Base-by-base conservation (phyloP, 2,797 vertebrate species). In the Lateolabrax maculatus region DNA sequence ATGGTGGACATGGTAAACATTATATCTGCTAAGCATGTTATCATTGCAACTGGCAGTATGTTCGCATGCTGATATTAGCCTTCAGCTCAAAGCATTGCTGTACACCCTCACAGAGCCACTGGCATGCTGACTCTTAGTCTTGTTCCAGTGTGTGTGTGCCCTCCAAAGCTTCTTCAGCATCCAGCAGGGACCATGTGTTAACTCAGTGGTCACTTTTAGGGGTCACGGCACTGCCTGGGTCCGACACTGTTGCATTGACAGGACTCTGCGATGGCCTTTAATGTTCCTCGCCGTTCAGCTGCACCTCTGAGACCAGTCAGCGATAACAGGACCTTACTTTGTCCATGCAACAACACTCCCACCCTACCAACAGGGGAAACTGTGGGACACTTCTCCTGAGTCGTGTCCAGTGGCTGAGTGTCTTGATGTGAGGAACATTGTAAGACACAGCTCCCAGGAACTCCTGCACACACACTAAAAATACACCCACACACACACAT, bases 341-440 rank as follows among this genome's bases (percentile, higher is more conserved):
- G 36, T 71, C 61, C n/a, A 5, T 34, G 18, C 29, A 61, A 19
- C 52, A 12, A 2, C 5, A 25, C 21, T 44, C 23, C 64, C 37
- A 39, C 41, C 18, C 21, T 57, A 53, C 16, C 56, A 68, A 52
- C 34, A 27, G 16, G 2, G n/a, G 36, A 39, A 44, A 39, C 37
- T 65, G 3, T 74, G 41, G 61, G 31, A 31, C 37, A 49, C 39
- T 75, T 27, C 41, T 48, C 46, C 23, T 4, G 2, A 21, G 25
- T 18, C 7, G 15, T 21, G 34, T 57, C 51, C 27, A 66, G 44
- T 55, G 15, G 4, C 25, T 75, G 48, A 76, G 1, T 25, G 1
- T 67, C 61, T 23, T 12, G 29, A 65, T 48, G 64, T 43, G 64
- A 71, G 36, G n/a, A 74, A 61, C 31, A 34, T 27, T 16, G 44